Percentiles rank a stretch among this genome's conserved stretches.
These are phyloP conservation scores for Glossosoma conforme DNA, from an alignment of 1,140 invertebrate genomes.

Conservation along the genomic window DNA sequence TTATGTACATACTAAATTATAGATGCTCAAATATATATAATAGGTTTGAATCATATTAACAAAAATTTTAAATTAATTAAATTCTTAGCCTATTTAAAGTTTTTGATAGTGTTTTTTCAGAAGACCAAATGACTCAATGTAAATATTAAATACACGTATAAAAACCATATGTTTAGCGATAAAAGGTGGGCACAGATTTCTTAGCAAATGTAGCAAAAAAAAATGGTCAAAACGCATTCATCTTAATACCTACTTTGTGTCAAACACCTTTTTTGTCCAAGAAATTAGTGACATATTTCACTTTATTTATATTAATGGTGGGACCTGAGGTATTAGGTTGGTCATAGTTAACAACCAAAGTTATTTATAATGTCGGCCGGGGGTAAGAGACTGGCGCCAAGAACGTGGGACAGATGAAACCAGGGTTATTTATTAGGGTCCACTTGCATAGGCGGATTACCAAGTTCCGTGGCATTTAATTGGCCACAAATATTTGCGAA, in stretches of 20 bases:
- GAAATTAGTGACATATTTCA: conserved; percentile 30
- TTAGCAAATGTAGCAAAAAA: not conserved
- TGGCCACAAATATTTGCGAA: no score
- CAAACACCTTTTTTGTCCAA: conserved; percentile 26
- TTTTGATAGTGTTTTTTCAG: no score
- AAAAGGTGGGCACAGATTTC: not conserved
- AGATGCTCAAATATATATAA: no score
- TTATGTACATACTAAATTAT: no score
- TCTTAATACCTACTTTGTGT: conserved; percentile 26
- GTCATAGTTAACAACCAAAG: conserved; percentile 24
- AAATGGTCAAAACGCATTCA: conserved; percentile 13
- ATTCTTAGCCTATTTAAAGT: no score
- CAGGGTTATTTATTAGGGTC: no score
- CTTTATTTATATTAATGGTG: conserved; percentile 30
- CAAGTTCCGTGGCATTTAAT: no score
- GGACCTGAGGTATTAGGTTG: conserved; percentile 27
- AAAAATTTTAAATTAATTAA: no score
- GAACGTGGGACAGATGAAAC: conserved; percentile 3
- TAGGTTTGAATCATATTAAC: no score
- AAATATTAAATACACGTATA: no score
- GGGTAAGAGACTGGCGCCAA: conserved; percentile 26
- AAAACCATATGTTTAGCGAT: conserved; percentile 5
- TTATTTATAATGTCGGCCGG: conserved; percentile 26
- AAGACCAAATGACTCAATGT: no score
- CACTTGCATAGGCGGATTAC: no score